Evolutionary conservation across 2,113 vertebrate genomes (phyloP).

Genomic region (Manacus vitellinus): DNA sequence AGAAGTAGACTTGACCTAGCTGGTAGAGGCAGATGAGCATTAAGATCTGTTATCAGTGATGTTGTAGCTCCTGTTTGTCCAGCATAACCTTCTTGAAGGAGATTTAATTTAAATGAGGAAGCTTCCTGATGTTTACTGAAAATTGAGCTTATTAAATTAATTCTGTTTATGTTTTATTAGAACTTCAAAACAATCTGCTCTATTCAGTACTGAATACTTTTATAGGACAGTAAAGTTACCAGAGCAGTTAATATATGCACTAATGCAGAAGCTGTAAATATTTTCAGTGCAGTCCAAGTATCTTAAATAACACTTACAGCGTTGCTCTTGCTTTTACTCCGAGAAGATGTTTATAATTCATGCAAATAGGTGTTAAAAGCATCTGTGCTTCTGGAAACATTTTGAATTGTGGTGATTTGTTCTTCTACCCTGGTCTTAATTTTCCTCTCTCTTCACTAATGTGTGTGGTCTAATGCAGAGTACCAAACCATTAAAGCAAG

Average conservation of each 20-base stretch:
- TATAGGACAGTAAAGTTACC: background rate
- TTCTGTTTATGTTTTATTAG: background rate
- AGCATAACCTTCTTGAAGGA: background rate
- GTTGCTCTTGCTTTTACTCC: background rate
- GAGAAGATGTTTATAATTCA: background rate
- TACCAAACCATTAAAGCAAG: background rate
- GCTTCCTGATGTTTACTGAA: background rate
- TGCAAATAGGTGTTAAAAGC: background rate
- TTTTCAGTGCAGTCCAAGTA: background rate
- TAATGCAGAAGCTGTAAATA: constrained; percentile 8
- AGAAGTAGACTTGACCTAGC: background rate
- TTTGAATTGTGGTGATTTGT: background rate
- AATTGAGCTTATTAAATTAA: background rate
- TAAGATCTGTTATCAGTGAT: background rate
- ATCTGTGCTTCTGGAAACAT: background rate
- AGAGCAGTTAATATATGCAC: background rate
- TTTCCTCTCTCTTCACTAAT: background rate
- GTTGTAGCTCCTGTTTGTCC: background rate
- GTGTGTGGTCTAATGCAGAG: background rate
- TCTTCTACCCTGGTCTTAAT: background rate
- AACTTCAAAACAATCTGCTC: background rate
- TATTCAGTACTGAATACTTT: background rate
- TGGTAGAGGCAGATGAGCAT: background rate
- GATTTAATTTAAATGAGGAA: background rate
- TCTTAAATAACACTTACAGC: background rate